Evolutionary conservation across 1,140 invertebrate genomes (phyloP), one percentile per base, ranked within the genome.

Genomic region (Aphelinus certus): DNA sequence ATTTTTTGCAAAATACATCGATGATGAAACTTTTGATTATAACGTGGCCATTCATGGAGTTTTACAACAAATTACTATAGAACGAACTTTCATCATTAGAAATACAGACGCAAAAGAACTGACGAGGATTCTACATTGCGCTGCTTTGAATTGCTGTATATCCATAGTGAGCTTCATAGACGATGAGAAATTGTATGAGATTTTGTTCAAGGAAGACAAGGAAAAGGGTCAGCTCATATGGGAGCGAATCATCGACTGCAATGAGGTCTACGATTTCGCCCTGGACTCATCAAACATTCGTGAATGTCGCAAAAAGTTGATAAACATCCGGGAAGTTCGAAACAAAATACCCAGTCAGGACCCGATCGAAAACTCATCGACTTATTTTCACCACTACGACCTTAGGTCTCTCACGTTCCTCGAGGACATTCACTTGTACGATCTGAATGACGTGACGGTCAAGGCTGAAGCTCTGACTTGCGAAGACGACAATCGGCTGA

Each of bases 141-240:
- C 90, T 2, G 88, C 90, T 3, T 92, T 91, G 76, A 92, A 91
- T 79, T 87, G 90, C 57, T 81, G 89, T 2, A 83, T 89, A 48
- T 83, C 90, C 2, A 80, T 92, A 2, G 81, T 92, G 0, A 86
- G 85, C 51, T 73, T 82, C 26, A 87, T 86, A 71, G 83, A 82
- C n/a, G 76, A 85, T 0, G 73, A 82, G 3, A 75, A 79, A 47
- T 85, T 81, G 51, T 87, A 86, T 42, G 46, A 81, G 5, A 80
- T 76, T 42, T 67, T 82, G 3, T 86, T 88, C 49, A 71, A 75
- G 43, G 83, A 88, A 58, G 82, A 85, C 55, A 56, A 49, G 3
- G 43, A 56, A 43, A 77, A 79, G 9, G 48, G 80, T 6, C 79
- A 87, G 58, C 80, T 88, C 2, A 79, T 88, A 7, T 90, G 89